Evolutionary conservation across 2,113 vertebrate species (phyloP), one percentile per base, ranked within the genome.

Genomic region (Gymnobelideus leadbeateri): DNA sequence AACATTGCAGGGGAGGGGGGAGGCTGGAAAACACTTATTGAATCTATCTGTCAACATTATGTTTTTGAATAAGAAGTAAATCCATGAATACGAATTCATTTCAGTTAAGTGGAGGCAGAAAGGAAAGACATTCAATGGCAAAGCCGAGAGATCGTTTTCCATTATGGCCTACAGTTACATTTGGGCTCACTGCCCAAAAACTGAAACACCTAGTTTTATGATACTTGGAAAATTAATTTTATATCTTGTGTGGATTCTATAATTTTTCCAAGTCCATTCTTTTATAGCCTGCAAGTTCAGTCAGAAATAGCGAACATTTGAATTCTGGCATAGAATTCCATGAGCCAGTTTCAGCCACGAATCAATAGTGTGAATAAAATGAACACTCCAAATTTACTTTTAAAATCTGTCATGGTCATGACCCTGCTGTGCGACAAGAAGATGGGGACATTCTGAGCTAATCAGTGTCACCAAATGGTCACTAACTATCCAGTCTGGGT

Each of bases 201-300:
- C 93, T 91, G 90, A 21, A 31, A 55, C 53, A 77, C 54, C 89
- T 25, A 61, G 19, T 53, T 96, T 97, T 95, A 95, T 94, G 96
- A 97, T 96, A 97, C 94, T 96, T 92, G 61, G 89, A 61, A 97
- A 96, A 90, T 95, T 95, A 96, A 97, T 97, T 97, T 97, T 94
- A 96, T 94, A 90, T 28, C 95, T 55, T 89, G 51, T n/a, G 96
- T 47, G 21, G n/a, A 95, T 91, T 57, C 94, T 61, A 97, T 97
- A 90, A 97, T 98, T 97, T 84, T 84, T 84, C 68, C 94, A 91
- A 54, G 54, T 97, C 43, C 93, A 91, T 68, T 96, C 94, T 91
- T 49, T 7, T 91, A 89, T 0, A 94, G 54, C 51, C 31, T 89
- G 2, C 0, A 96, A 95, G 89, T 96, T 97, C 95, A 97, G 95